Evolutionary conservation across 2,113 vertebrate genomes (phyloP).

Genomic region (Siniperca knerii): DNA sequence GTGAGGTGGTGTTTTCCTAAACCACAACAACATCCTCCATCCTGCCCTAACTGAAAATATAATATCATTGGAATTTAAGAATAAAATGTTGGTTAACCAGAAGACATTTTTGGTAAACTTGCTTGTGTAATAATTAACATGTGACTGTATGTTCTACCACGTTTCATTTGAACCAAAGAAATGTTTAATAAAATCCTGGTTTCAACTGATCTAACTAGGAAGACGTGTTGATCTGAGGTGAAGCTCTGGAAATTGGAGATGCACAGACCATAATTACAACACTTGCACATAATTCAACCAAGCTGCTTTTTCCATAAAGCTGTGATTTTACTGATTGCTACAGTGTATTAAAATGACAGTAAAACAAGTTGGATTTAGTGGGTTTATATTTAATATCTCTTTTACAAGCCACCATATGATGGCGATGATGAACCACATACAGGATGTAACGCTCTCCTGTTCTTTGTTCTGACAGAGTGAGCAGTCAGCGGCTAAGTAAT

Average conservation of each 20-base stretch:
- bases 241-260: not conserved
- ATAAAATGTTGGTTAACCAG: not conserved
- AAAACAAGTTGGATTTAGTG: not conserved
- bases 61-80: not conserved
- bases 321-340: not conserved
- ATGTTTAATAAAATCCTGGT: no score
- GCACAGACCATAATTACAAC: not conserved
- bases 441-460: no score
- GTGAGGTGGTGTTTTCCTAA: not conserved
- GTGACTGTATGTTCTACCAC: no score
- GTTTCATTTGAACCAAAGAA: no score
- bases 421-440: conserved; percentile 2
- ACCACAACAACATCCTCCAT: not conserved
- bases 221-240: not conserved
- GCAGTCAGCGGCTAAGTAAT: not conserved
- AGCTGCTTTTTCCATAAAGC: not conserved
- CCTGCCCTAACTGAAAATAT: not conserved
- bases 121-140: no score
- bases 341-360: no score
- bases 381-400: no score
- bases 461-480: not conserved
- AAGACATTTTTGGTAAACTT: no score
- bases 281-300: not conserved
- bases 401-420: conserved; percentile 6
- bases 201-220: not conserved